These are phyloP conservation scores for Etia nguti DNA, from an alignment of 2,113 vertebrate genomes.

Conservation along the genomic window DNA sequence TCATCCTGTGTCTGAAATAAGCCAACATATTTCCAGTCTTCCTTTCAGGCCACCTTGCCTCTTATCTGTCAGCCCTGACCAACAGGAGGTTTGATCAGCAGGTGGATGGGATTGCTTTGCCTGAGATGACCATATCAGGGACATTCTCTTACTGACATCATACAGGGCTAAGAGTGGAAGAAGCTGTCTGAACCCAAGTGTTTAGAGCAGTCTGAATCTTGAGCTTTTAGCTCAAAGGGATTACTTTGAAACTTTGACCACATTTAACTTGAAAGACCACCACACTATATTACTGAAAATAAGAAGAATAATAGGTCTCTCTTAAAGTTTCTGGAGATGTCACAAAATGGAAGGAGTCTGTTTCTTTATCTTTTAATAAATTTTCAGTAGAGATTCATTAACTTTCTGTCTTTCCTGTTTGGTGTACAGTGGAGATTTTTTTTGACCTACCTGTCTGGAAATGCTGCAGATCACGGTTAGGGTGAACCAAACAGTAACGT, in stretches of 20 bases:
- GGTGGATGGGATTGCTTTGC: accelerated
- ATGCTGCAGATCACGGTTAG: neutral
- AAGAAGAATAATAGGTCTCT: neutral
- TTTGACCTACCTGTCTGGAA: neutral
- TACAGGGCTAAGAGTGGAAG: too few relatives aligned
- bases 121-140: neutral
- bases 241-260: too few relatives aligned
- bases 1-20: too few relatives aligned
- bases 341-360: accelerated
- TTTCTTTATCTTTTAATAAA: neutral
- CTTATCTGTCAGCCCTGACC: too few relatives aligned
- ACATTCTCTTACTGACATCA: too few relatives aligned
- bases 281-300: neutral
- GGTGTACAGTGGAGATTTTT: neutral
- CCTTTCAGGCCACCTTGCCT: neutral
- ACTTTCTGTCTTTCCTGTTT: neutral
- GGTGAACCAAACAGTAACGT: neutral
- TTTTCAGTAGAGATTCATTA: neutral
- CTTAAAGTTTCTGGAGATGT: neutral
- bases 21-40: too few relatives aligned
- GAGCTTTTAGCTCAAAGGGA: too few relatives aligned
- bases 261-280: neutral
- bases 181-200: too few relatives aligned
- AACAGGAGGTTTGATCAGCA: neutral
- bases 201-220: too few relatives aligned